Conservation (phyloP, 2,113 vertebrate species). For the Pongo abelii region DNA sequence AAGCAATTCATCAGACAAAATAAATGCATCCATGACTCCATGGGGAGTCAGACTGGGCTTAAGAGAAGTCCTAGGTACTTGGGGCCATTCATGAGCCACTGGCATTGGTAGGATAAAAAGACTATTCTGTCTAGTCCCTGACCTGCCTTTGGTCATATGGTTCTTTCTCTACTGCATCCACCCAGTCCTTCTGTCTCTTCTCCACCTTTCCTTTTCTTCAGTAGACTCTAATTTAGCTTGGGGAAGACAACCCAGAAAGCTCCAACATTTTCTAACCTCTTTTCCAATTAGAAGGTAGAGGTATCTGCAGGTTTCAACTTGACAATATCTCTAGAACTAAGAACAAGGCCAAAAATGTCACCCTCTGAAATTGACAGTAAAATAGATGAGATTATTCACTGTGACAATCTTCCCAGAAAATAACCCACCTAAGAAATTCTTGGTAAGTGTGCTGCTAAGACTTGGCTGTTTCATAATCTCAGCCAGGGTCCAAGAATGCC, state of each 20-base stretch:
- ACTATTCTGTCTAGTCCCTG: not conserved
- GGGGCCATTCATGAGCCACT: not conserved
- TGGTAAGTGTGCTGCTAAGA: not conserved
- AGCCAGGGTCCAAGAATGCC: not conserved
- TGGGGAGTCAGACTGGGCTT: not conserved
- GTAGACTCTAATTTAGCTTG: not conserved
- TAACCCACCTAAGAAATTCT: conserved; percentile 19
- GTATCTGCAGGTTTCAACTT: conserved; percentile 1
- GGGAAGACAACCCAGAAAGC: not conserved
- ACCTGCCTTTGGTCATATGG: not conserved
- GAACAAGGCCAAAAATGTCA: conserved; percentile 44
- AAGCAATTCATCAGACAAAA: conserved; percentile 18
- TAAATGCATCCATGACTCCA: not conserved
- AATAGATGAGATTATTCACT: conserved; percentile 49
- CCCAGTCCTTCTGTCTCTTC: not conserved
- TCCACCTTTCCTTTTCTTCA: not conserved
- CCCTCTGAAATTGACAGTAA: not conserved
- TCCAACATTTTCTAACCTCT: not conserved
- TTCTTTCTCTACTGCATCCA: not conserved
- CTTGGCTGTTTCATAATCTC: not conserved
- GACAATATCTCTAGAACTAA: conserved; percentile 26
- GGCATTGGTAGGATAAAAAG: not conserved
- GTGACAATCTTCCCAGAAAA: conserved; percentile 59
- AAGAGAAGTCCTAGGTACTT: not conserved
- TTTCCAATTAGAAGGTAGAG: conserved; percentile 44